A percentile compares a stretch with the other conserved stretches of the same genome.
Conservation (phyloP, 2,888 invertebrate species). For the Drosophila cracens region DNA sequence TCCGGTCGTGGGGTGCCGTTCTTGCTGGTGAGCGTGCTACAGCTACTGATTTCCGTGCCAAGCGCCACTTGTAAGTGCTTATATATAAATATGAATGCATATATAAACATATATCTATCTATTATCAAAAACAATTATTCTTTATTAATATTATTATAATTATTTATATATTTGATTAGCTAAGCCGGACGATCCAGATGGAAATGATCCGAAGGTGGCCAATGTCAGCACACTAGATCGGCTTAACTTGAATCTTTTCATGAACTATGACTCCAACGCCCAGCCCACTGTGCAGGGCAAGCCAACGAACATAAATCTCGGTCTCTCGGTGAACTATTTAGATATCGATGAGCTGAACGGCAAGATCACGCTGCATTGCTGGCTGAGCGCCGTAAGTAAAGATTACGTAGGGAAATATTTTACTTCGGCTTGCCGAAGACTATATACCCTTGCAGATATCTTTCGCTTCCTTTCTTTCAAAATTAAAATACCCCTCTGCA, state of each 20-base stretch:
- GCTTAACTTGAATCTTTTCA: slow-evolving; percentile 85
- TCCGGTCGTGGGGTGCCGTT: slow-evolving; percentile 70
- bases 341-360: slow-evolving; percentile 88
- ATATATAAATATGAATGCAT: neutral
- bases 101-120: neutral
- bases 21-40: slow-evolving; percentile 37
- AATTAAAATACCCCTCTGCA: neutral
- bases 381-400: slow-evolving; percentile 87
- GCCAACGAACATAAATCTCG: slow-evolving; percentile 82
- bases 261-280: slow-evolving; percentile 85
- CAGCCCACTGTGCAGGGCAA: slow-evolving; percentile 78
- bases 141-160: neutral
- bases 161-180: slow-evolving; percentile 16
- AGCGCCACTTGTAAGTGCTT: slow-evolving; percentile 68
- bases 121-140: slow-evolving; percentile 7
- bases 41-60: slow-evolving; percentile 63
- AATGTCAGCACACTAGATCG: slow-evolving; percentile 70
- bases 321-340: slow-evolving; percentile 88
- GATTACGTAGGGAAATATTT: neutral
- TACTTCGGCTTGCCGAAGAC: neutral
- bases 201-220: slow-evolving; percentile 3
- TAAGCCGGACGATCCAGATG: slow-evolving; percentile 4
- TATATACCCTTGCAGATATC: neutral
- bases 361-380: slow-evolving; percentile 87
- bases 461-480: neutral